Evolutionary conservation across 1,140 invertebrate species (phyloP).

Genomic region (Drosophila aff.): DNA sequence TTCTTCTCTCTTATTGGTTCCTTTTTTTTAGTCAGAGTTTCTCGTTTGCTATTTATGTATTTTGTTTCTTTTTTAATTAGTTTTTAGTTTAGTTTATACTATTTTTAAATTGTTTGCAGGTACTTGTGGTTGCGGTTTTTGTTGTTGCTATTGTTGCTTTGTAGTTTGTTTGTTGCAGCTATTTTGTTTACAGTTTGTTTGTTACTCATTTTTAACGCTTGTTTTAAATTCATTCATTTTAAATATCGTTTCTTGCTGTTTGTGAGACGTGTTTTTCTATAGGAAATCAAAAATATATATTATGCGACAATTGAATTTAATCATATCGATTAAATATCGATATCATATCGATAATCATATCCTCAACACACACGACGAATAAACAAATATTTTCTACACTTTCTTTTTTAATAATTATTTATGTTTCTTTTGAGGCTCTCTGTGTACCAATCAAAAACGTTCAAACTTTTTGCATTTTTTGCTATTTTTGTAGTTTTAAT

Average conservation of each 20-base stretch:
- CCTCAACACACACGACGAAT: constrained; percentile 60
- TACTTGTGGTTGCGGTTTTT: constrained; percentile 85
- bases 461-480: constrained; percentile 72
- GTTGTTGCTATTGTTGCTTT: constrained; percentile 81
- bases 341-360: too few relatives aligned
- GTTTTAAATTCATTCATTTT: constrained; percentile 53
- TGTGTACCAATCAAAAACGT: constrained; percentile 85
- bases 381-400: constrained; percentile 43
- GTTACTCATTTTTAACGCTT: constrained; percentile 32
- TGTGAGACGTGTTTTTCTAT: constrained; percentile 46
- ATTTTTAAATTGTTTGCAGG: constrained; percentile 78
- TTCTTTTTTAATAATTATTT: neutral
- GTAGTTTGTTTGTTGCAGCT: constrained; percentile 69
- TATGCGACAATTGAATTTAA: constrained; percentile 36
- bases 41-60: constrained; percentile 55
- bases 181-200: constrained; percentile 34
- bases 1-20: neutral
- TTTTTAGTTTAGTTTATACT: constrained; percentile 57
- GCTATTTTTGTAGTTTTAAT: constrained; percentile 45
- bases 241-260: constrained; percentile 46
- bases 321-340: constrained; percentile 20
- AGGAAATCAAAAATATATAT: constrained; percentile 53
- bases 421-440: constrained; percentile 23
- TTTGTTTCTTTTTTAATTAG: constrained; percentile 54
- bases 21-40: constrained; percentile 44